These are phyloP conservation scores for Saguinus midas DNA, from an alignment of 2,113 vertebrate genomes.

Conservation along the genomic window DNA sequence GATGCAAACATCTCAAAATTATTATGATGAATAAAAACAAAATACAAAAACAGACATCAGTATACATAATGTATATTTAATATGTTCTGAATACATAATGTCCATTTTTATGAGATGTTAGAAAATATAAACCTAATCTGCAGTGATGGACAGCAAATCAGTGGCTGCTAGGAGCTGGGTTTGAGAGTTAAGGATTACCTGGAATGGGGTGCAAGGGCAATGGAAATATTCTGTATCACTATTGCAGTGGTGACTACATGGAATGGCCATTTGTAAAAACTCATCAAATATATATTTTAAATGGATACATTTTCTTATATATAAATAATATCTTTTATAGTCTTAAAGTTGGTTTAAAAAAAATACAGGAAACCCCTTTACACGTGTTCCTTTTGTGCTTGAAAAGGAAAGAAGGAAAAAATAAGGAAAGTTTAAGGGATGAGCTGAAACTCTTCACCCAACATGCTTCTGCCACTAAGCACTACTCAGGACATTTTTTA, in stretches of 20 bases:
- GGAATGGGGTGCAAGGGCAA: background rate
- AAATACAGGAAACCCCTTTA: background rate
- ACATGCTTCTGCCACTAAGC: too few species aligned
- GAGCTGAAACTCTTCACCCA: background rate
- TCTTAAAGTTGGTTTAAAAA: background rate
- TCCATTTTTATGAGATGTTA: background rate
- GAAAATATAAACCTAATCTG: background rate
- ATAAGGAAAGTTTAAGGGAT: background rate
- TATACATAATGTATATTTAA: background rate
- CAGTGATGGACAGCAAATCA: background rate
- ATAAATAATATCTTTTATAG: background rate
- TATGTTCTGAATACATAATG: background rate
- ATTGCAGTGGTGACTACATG: background rate
- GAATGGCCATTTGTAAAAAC: background rate
- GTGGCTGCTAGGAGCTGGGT: background rate
- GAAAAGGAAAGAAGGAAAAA: background rate
- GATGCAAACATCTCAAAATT: background rate
- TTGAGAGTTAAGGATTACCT: background rate
- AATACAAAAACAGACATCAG: background rate
- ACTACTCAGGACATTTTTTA: background rate
- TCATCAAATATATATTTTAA: background rate
- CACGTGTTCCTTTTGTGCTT: background rate
- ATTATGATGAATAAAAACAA: background rate
- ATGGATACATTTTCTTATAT: background rate
- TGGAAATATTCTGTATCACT: background rate